phyloP scores from a whole-genome alignment of 2,797 vertebrate genomes.

The Tokudaia tokunoshimensis region DNA sequence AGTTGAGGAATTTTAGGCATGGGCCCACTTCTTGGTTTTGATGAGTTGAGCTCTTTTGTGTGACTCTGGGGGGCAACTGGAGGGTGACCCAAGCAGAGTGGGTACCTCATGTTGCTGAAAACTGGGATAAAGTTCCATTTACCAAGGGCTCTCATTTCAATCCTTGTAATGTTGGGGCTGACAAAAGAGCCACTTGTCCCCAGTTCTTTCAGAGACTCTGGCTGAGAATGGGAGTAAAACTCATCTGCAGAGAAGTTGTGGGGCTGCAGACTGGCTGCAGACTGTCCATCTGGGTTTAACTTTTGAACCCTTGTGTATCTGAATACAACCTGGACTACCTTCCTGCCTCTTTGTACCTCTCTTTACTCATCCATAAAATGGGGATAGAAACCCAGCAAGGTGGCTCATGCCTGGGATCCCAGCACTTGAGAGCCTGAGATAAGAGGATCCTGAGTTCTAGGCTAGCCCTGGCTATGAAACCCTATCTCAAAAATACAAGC shows the following conservation, averaged over 20 bases:
- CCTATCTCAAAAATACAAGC: background rate
- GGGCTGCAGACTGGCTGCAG: background rate
- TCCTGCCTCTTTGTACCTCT: background rate
- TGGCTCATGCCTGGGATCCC: background rate
- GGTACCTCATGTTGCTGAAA: background rate
- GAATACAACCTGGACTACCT: background rate
- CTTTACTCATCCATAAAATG: background rate
- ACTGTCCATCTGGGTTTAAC: background rate
- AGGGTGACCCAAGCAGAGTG: background rate
- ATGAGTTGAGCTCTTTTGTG: background rate
- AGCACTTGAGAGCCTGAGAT: background rate
- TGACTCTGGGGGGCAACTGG: background rate
- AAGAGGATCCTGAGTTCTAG: background rate
- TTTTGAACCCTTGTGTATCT: background rate
- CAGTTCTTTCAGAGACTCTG: background rate
- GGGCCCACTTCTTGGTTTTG: background rate
- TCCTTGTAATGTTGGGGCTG: background rate
- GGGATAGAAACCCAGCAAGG: background rate
- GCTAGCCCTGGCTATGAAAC: background rate
- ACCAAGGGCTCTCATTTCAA: background rate
- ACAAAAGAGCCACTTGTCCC: background rate
- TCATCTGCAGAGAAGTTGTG: background rate
- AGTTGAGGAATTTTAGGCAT: background rate
- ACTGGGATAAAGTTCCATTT: background rate
- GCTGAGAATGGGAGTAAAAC: too few species aligned